Evolutionary conservation across 2,888 invertebrate species (phyloP), one percentile per base, ranked within the genome.

Genomic region (Chymomyza procnemis): DNA sequence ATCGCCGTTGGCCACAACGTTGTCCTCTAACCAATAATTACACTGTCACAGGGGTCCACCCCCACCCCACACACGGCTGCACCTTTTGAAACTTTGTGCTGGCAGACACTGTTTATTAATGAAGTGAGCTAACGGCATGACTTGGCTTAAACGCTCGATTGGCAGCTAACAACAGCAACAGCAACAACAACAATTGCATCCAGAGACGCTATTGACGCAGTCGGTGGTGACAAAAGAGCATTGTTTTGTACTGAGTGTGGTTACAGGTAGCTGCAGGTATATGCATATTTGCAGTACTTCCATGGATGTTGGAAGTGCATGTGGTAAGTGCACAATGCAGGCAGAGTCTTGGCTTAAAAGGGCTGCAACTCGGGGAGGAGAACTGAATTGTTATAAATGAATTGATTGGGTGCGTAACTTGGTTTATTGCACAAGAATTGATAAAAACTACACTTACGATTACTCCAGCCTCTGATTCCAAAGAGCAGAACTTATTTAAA

Each of bases 21-120:
- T 67, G 75, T 79, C 75, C 66, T 68, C 65, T 30, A 66, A 58
- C 66, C 70, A 62, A 78, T 74, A 85, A 81, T 81, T 85, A 85
- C 75, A 59, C 63, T 66, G 70, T 52, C 71, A 64, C 63, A 50
- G n/a, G n/a, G n/a, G n/a, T n/a, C n/a, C n/a, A 68, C 65, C 64
- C 77, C 72, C 80, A 64, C 78, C 26, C 26, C 26, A 78, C 78
- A 61, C 75, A 54, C n/a, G 64, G 34, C 19, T 18, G 30, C 18
- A 41, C 47, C 64, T 62, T 61, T 61, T 34, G 56, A 68, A 59
- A 41, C 62, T 52, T 55, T 30, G n/a, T n/a, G 50, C 55, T 55
- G 71, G 74, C 73, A 75, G 75, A 48, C 75, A 71, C 71, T 69
- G 72, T 70, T 67, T 73, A 70, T 76, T 82, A 80, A 82, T 79